Evolutionary conservation across 2,888 invertebrate species (phyloP).

Genomic region (Ferrisia virgata): DNA sequence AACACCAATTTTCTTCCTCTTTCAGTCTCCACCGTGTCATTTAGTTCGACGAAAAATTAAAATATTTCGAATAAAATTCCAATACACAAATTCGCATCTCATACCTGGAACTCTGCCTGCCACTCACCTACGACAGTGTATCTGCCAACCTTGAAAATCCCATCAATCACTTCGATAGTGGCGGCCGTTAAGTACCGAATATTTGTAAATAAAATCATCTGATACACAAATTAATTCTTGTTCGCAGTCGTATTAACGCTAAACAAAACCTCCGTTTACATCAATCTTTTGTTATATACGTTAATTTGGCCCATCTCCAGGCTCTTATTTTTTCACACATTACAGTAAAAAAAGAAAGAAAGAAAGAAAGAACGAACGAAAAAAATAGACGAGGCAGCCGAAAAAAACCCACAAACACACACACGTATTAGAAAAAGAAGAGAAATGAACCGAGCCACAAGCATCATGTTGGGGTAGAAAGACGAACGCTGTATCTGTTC

Average conservation of each 20-base stretch:
- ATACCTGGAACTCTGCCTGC: background rate
- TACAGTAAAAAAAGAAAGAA: no score
- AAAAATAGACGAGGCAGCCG: no score
- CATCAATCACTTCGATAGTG: background rate
- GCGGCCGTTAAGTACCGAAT: background rate
- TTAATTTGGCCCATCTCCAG: conserved; percentile 19
- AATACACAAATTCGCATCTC: background rate
- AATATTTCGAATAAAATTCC: background rate
- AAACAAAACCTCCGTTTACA: conserved; percentile 21
- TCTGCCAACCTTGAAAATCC: background rate
- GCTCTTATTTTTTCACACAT: conserved; percentile 7
- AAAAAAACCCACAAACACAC: no score
- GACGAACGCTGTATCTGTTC: no score
- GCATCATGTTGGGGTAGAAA: no score
- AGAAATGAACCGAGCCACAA: no score
- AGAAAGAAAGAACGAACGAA: background rate
- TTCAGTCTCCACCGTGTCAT: no score
- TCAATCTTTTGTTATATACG: conserved; percentile 23
- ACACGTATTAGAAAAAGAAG: no score
- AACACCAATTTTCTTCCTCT: no score
- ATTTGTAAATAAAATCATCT: conserved; percentile 27
- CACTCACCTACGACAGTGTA: background rate
- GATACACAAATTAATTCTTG: background rate
- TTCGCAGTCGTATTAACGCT: background rate
- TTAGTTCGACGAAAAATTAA: no score